Evolutionary conservation across 2,888 invertebrate genomes (phyloP).

Genomic region (Callosobruchus maculatus): DNA sequence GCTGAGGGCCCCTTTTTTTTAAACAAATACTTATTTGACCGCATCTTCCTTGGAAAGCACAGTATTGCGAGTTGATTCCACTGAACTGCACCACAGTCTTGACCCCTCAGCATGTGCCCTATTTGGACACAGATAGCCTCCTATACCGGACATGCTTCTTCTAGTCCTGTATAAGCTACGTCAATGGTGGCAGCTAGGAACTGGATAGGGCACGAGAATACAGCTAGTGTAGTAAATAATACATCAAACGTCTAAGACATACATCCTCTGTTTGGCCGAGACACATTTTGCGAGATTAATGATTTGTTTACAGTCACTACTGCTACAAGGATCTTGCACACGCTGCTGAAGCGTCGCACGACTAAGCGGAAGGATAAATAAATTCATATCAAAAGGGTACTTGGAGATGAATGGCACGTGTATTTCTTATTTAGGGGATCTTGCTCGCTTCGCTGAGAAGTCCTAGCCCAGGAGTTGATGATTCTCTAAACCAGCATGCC

Average conservation of each 20-base stretch:
- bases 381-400: slow-evolving; percentile 22
- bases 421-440: slow-evolving; percentile 1
- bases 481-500: too few species aligned
- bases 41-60: too few species aligned
- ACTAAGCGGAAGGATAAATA: slow-evolving; percentile 9
- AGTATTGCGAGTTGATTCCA: too few species aligned
- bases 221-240: neutral
- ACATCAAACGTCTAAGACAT: neutral
- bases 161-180: neutral
- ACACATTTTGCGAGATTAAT: slow-evolving; percentile 23
- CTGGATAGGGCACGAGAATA: neutral
- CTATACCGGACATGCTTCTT: too few species aligned
- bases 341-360: neutral
- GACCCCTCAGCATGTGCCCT: too few species aligned
- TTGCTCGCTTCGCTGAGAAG: neutral
- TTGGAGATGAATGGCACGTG: slow-evolving; percentile 8
- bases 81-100: too few species aligned
- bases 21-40: too few species aligned
- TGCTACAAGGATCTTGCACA: neutral
- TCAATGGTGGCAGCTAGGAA: neutral
- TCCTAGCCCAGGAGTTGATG: neutral
- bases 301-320: slow-evolving; percentile 18
- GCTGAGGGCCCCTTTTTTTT: too few species aligned
- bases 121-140: too few species aligned
- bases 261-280: slow-evolving; percentile 13